Base-by-base conservation (phyloP, 2,113 vertebrate species). In the Elephas maximus region DNA sequence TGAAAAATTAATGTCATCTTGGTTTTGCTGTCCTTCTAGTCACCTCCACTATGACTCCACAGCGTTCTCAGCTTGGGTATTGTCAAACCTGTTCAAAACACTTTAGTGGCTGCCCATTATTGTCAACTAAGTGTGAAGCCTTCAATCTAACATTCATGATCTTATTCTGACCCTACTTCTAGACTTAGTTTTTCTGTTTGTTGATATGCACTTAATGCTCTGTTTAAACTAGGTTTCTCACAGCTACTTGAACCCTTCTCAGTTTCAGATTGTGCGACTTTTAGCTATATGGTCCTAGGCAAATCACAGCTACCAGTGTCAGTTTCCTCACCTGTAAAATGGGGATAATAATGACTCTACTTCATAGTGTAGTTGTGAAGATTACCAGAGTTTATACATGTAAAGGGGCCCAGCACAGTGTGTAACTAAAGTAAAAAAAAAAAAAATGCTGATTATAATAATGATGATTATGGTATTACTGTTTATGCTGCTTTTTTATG, bases 161-260 rank as follows among this genome's bases (percentile, higher is more conserved):
- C 74, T 76, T 24, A 78, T 77, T 78, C 77, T 94, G 82, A 89
- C 8, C 30, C 83, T 71, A 44, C 88, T 89, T 95, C 80, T 78
- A 85, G 60, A 85, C 37, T 96, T 71, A 91, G 41, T 62, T 81
- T 51, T 89, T 94, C 91, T 87, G 78, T 79, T 92, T 90, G 63
- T 76, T 91, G 51, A 65, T 82, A 37, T 71, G 18, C 26, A 91
- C 21, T 83, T 53, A 92, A 76, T 86, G 30, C 8, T 88, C 37
- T 53, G n/a, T 80, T 96, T 67, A 67, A 78, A 48, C 15, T 65
- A 41, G 41, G 60, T 82, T 90, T 91, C 63, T 82, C 9, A 63
- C 18, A 37, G 78, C 91, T 77, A n/a, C 28, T 37, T 24, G 82
- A 96, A 76, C 5, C 7, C 0, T 30, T 82, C 7, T 73, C 74